Evolutionary conservation across 2,888 invertebrate species (phyloP), one percentile per base, ranked within the genome.

Genomic region (Gari tellinella): DNA sequence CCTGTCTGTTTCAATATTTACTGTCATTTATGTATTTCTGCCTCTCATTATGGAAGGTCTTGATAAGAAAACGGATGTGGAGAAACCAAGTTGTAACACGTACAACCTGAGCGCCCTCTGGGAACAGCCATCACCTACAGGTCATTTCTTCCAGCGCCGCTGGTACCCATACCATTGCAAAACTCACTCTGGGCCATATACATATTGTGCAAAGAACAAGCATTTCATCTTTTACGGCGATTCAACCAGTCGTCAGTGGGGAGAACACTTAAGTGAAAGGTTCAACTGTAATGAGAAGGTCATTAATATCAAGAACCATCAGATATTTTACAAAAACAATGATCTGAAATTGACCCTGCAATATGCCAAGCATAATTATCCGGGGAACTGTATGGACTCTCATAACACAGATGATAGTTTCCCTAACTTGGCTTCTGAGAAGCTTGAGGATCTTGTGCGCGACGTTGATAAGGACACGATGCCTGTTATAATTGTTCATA

Each of bases 231-330:
- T 60, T 15, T 25, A 14, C n/a, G 60, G 60, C 8, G 60, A 60
- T 23, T 60, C 60, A 8, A 60, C 60, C 12, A 38, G 21, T 7
- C 19, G 19, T 19, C 60, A 60, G 45, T 60, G 60, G 60, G 31
- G 15, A 8, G n/a, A 49, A 19, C n/a, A 60, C 49, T 19, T 60
- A 3, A 8, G 1, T 10, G 21, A 2, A 2, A 19, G 21, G 12
- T 60, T 15, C 15, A 19, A 48, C 8, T 57, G 57, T 26, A 21
- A 10, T 31, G 5, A 31, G 10, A 31, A 4, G 4, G 4, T 10
- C 10, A 10, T 4, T 10, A 31, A 4, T 7, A 10, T 10, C 4
- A 4, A 31, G 31, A 31, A 4, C 31, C 4, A 10, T 4, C 5
- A 31, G 31, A 17, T 37, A 17, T 41, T n/a, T 41, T 55, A 23